Percentiles rank a stretch among this genome's conserved stretches.
phyloP scores from a whole-genome alignment of 1,140 invertebrate species.

The Drosophila trapezifrons region DNA sequence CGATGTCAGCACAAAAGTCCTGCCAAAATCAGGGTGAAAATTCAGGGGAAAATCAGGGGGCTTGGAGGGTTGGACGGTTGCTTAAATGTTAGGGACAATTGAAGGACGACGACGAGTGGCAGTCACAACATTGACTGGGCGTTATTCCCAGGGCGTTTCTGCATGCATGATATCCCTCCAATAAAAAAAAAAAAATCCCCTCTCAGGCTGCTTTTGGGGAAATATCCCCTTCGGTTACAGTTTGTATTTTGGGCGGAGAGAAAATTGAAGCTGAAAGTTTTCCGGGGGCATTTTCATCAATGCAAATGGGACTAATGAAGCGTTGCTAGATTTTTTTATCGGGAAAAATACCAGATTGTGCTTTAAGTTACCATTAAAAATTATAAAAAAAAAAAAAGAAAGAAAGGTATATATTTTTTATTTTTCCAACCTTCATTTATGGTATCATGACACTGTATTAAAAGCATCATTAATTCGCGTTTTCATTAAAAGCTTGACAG shows the following conservation, averaged over 20 bases:
- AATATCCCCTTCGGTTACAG: not conserved
- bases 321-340: not conserved
- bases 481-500: too few relatives aligned
- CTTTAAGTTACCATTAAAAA: not conserved
- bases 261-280: slow-evolving; percentile 13
- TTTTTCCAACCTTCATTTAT: too few relatives aligned
- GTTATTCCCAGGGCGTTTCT: slow-evolving; percentile 29
- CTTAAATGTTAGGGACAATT: slow-evolving; percentile 19
- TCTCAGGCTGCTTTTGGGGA: not conserved
- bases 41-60: not conserved
- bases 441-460: too few relatives aligned
- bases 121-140: slow-evolving; percentile 63
- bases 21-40: slow-evolving; percentile 22
- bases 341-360: not conserved
- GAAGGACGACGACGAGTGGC: slow-evolving; percentile 32
- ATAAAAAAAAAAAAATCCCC: not conserved
- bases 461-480: too few relatives aligned
- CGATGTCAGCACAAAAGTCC: slow-evolving; percentile 73
- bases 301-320: slow-evolving; percentile 12
- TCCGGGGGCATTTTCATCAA: not conserved
- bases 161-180: slow-evolving; percentile 36
- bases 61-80: too few relatives aligned
- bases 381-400: too few relatives aligned
- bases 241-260: slow-evolving; percentile 11
- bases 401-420: too few relatives aligned